Base-by-base conservation (phyloP, 2,888 invertebrate genomes). In the Polymixis flavicincta region DNA sequence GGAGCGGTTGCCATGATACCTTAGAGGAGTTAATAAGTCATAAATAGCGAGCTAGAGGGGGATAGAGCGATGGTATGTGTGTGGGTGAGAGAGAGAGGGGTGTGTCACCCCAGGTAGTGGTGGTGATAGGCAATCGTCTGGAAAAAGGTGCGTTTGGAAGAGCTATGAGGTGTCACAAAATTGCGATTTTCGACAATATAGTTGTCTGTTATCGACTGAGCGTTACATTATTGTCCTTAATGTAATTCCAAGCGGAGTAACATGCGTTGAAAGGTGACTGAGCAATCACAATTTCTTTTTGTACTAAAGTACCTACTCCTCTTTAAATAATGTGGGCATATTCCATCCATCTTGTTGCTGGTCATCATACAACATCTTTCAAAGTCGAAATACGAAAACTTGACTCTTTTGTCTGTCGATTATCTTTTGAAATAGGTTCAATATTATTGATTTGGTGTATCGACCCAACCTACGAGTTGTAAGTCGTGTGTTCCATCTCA, bases 1-100 rank as follows among this genome's bases (percentile, higher is more conserved):
- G 92, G 93, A 92, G 92, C 90, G 92, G 96, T 96, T 96, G 96
- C 96, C 92, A 96, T 95, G 96, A 96, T 96, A 96, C 96, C 95
- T 95, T 88, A 93, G 93, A 95, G 95, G 92, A 95, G 96, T 95
- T 96, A 96, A 96, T 96, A 96, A 96, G 96, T 96, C 96, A 96
- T 95, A 95, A 96, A 96, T 94, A 94, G 94, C 89, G 87, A 87
- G 93, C 76, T 88, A 80, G 88, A 95, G 85, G 83, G 94, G 88
- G 93, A 94, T 69, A 85, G 90, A 80, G 85, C 72, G 84, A 92
- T 86, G 81, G 72, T 83, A 63, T 75, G 83, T 52, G 72, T 76
- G 75, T 87, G 85, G 76, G 92, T 82, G 74, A 55, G 89, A 94
- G 83, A 89, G 91, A 89, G 93, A 94, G 84, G 89, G 90, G 88